A percentile compares a stretch with the other conserved stretches of the same genome.
These are phyloP conservation scores for Paracyclopina nana DNA, from an alignment of 1,140 invertebrate genomes.

Conservation along the genomic window DNA sequence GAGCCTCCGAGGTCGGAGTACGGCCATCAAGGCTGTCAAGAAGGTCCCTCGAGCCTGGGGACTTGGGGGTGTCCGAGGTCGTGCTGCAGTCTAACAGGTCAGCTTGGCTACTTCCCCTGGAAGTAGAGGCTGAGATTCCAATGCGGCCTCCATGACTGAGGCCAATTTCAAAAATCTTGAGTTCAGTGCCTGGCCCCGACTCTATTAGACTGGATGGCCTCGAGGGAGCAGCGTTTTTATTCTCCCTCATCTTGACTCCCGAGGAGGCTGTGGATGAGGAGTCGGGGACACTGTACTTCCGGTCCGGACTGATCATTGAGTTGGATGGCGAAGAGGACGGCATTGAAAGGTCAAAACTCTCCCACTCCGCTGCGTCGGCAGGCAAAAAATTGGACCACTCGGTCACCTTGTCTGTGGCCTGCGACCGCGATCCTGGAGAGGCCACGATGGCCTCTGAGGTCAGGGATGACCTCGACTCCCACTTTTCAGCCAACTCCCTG, in stretches of 20 bases:
- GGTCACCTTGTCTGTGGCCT: too few relatives aligned
- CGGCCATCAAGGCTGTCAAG: too few relatives aligned
- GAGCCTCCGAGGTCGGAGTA: not conserved
- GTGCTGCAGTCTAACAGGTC: constrained; percentile 27
- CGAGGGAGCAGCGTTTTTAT: constrained; percentile 19
- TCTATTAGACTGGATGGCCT: constrained; percentile 21
- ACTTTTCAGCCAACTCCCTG: too few relatives aligned
- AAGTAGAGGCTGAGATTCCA: constrained; percentile 17
- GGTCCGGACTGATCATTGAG: constrained; percentile 16
- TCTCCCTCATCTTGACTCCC: constrained; percentile 21
- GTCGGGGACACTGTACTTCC: constrained; percentile 21
- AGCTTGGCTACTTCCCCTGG: constrained; percentile 8
- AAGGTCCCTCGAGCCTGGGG: too few relatives aligned
- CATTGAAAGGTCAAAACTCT: not conserved
- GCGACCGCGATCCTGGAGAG: too few relatives aligned
- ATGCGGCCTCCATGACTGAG: constrained; percentile 8
- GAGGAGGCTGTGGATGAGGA: constrained; percentile 14
- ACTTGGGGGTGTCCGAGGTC: constrained; percentile 22
- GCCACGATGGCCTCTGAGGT: too few relatives aligned
- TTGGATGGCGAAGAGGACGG: constrained; percentile 8
- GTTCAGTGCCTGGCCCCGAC: constrained; percentile 14
- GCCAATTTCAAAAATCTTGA: constrained; percentile 18
- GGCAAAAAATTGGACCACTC: constrained; percentile 19
- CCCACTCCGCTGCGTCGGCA: not conserved
- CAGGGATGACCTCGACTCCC: too few relatives aligned